Base-by-base conservation (phyloP, 2,888 invertebrate genomes). In the Ophion ventricosus region DNA sequence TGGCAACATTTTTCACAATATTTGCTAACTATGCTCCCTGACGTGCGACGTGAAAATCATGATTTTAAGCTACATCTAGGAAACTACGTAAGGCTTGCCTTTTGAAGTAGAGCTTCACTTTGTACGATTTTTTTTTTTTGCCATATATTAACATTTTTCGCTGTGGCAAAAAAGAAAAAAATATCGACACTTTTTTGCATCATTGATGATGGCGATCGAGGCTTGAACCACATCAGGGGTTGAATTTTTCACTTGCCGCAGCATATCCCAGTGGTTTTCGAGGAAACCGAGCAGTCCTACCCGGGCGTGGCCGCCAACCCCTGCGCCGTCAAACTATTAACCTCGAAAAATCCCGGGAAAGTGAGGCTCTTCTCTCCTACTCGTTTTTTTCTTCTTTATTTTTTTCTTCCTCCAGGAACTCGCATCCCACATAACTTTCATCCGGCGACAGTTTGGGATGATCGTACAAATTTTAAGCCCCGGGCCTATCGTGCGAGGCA, bases 171-270 rank as follows among this genome's bases (percentile, higher is more conserved):
- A 8, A 35, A 35, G 35, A 35, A 35, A 35, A 35, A 35, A 5
- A 8, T 5, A 35, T 35, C 35, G 35, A 2, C 35, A 8, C 35
- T 35, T 35, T 35, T 35, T 7, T 35, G 35, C 7, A 35, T 8
- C 35, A 35, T 85, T 87, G 87, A 87, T 81, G 76, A 82, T 77
- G 80, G 70, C 78, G 70, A 57, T 73, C 64, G 64, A 57, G 11
- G n/a, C 26, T 23, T 56, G 35, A 25, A 73, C 5, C 69, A 14
- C 29, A 56, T 79, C 49, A 25, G n/a, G n/a, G 49, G 70, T 69
- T 81, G 67, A 82, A 82, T 86, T 82, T 66, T 84, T 76, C 69
- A 72, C 85, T 87, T 78, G 73, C 79, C n/a, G 81, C 67, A 84
- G 86, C 85, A 90, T 75, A 49, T 49, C 29, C 43, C 49, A 20